These are phyloP conservation scores for Rhipidura dahli DNA, from an alignment of 2,113 vertebrate species.

Conservation along the genomic window DNA sequence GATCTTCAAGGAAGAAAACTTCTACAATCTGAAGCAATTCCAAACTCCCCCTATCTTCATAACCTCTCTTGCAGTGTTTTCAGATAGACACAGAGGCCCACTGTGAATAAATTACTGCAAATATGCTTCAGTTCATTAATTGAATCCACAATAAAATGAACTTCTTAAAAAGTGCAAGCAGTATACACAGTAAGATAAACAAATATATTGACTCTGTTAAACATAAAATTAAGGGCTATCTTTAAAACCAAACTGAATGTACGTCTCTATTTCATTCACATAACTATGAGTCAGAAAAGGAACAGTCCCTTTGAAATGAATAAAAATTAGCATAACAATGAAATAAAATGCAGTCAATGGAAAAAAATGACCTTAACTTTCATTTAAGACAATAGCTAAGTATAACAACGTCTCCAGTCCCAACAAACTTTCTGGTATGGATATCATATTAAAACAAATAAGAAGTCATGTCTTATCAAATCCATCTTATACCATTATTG, in stretches of 20 bases:
- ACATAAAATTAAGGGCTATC: neutral
- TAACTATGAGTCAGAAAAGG: neutral
- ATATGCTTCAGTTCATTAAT: conserved; percentile 27
- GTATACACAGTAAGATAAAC: neutral
- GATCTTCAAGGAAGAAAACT: neutral
- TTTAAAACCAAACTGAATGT: neutral
- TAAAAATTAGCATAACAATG: neutral
- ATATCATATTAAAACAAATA: neutral
- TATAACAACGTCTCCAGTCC: neutral
- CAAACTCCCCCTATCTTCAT: neutral
- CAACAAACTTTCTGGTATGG: neutral
- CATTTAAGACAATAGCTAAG: neutral
- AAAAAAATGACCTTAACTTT: neutral
- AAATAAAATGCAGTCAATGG: neutral
- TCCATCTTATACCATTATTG: neutral
- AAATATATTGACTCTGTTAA: neutral
- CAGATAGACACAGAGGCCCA: neutral
- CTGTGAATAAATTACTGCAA: conserved; percentile 15
- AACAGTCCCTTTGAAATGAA: neutral
- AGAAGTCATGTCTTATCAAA: neutral
- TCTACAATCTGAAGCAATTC: neutral
- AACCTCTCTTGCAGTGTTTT: neutral
- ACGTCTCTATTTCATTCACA: neutral
- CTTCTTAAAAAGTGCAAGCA: neutral
- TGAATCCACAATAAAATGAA: neutral